Evolutionary conservation across 1,140 invertebrate species (phyloP), one percentile per base, ranked within the genome.

Genomic region (Chironomus tepperi): DNA sequence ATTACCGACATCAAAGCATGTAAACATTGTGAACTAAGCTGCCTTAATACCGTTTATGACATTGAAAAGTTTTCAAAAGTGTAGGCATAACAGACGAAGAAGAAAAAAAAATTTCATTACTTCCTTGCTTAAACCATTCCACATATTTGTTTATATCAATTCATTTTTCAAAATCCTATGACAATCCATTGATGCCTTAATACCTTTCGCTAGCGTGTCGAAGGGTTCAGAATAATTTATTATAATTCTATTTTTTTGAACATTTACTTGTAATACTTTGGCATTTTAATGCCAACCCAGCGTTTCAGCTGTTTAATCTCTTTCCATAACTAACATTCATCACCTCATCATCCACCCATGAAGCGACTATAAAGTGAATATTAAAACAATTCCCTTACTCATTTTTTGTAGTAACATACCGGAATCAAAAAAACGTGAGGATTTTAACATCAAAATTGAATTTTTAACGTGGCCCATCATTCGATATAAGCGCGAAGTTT

Each of bases 381-480:
- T 34, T 34, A 34, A 34, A 34, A 34, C 5, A 34, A 34, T 34
- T 34, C 5, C 24, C 24, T 2, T 5, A 34, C 24, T 34, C 24
- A n/a, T n/a, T 34, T 34, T 34, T 34, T 57, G 47, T 19, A 73
- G 72, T 10, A 73, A 34, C 12, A 21, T 64, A 16, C 15, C 65
- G 1, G 74, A 74, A 3, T 24, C 74, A 42, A 57, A 18, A 5
- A 74, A 74, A n/a, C 64, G 16, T 5, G 19, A 67, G 21, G 74
- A 74, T 19, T 73, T 43, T 34, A 24, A 47, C 42, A 24, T 75
- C 12, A 75, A 47, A 18, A 80, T 82, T 7, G 86, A 88, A 79
- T 89, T 89, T 77, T 85, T 88, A 0, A 88, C 88, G 1, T 91
- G 90, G 90, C 90, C 90, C 0, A 88, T 89, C 83, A 87, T 91